Evolutionary conservation across 2,888 invertebrate genomes (phyloP), one percentile per base, ranked within the genome.

Genomic region (Carterocephalus palaemon): DNA sequence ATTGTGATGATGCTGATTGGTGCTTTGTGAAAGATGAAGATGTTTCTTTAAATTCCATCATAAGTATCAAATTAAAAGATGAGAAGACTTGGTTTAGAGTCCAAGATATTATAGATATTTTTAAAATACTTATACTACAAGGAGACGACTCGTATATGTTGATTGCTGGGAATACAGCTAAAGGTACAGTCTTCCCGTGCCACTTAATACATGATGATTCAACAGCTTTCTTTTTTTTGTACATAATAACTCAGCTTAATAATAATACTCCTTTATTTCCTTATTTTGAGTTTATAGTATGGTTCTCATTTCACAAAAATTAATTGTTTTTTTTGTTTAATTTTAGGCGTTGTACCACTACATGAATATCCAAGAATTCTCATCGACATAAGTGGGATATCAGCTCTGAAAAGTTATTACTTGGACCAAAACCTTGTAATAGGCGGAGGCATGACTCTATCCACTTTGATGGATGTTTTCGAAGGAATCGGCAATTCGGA

Each of bases 131-230:
- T 31, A 16, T 26, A 50, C 64, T 75, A 33, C 71, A 77, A 4
- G 64, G 80, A 4, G 52, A 48, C 3, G 68, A 77, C 2, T 75
- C 79, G 5, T 93, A 92, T 52, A 88, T 90, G 70, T 65, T 95
- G 5, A 88, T 94, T 1, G 91, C 90, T 13, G 95, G 95, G 8
- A 94, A 94, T 61, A 95, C 95, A 1, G 93, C 91, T 2, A 91
- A 90, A 71, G 95, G 95, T 92, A 69, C 36, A 17, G 1, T 4
- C 4, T 4, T 6, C 7, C 2, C 15, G 3, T 20, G 4, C 0
- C 9, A 36, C 12, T 16, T 15, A 7, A 8, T 7, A 19, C 6
- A 22, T 10, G n/a, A 17, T 9, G 2, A 3, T 12, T 7, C 1
- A 10, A 8, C 4, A 9, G 7, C n/a, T 5, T 5, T 1, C 4